A percentile compares a stretch with the other conserved stretches of the same genome.
Conservation (phyloP, 1,140 invertebrate species). For the Epicauta chinensis region DNA sequence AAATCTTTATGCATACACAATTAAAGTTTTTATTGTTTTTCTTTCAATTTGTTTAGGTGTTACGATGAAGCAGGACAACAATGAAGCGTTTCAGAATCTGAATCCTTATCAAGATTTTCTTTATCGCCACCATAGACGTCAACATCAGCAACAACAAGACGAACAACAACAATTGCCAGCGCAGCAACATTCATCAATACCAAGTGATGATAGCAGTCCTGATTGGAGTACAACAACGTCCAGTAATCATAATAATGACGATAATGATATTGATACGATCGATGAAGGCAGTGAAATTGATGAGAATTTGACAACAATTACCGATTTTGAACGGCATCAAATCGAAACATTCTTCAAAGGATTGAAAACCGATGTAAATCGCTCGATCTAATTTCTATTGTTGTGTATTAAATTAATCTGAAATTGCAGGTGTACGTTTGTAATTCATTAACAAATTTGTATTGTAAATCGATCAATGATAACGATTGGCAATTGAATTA, state of each 20-base stretch:
- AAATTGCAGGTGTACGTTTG: slow-evolving; percentile 64
- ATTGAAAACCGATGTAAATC: slow-evolving; percentile 61
- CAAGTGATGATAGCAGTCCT: slow-evolving; percentile 44
- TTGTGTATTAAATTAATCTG: neutral
- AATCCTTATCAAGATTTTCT: slow-evolving; percentile 37
- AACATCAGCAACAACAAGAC: slow-evolving; percentile 7
- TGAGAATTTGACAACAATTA: slow-evolving; percentile 45
- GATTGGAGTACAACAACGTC: slow-evolving; percentile 49
- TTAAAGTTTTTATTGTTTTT: no score
- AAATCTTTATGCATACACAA: no score
- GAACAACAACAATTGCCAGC: no score
- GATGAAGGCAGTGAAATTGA: slow-evolving; percentile 36
- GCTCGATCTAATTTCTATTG: neutral
- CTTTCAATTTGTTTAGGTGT: no score
- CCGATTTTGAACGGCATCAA: slow-evolving; percentile 65
- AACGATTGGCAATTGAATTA: slow-evolving; percentile 66
- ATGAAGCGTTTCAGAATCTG: slow-evolving; percentile 16
- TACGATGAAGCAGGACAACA: no score
- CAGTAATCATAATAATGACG: slow-evolving; percentile 44
- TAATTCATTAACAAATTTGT: slow-evolving; percentile 73
- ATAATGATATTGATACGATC: slow-evolving; percentile 36
- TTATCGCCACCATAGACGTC: slow-evolving; percentile 30
- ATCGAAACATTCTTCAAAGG: slow-evolving; percentile 75
- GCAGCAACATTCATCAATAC: slow-evolving; percentile 26
- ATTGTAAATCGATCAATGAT: slow-evolving; percentile 54